Base-by-base conservation (phyloP, 2,888 invertebrate species). In the Lottia gigantea region DNA sequence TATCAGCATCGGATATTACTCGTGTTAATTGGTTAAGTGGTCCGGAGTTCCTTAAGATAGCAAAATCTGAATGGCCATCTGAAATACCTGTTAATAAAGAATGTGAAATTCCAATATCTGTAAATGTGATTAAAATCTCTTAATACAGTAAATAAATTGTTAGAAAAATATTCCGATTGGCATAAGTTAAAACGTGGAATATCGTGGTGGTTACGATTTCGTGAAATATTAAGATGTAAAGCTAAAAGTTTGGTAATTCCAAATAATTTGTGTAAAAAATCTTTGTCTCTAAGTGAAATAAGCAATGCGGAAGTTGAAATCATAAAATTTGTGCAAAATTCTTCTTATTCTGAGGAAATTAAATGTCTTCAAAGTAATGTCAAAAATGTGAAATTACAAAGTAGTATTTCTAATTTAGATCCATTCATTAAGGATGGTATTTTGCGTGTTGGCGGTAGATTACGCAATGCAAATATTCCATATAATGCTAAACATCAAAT, bases 401-500 rank as follows among this genome's bases (percentile, higher is more conserved):
- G 49, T 49, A 19, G 19, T n/a, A 49, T 49, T 19, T 49, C 49
- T 12, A 66, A 49, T 25, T 55, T 66, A 25, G 66, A 66, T 47
- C 66, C 66, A 25, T 46, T 66, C 7, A 11, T 55, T 14, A 23
- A 16, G 15, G 31, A 66, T 49, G 68, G 47, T 23, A 23, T 64
- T 47, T 25, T 68, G 25, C 7, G 55, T 23, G 64, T 64, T 14
- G 68, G 67, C 7, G 67, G 71, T 26, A 26, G 71, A 8, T 31
- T 71, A 7, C 19, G 26, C 19, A 47, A 23, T 11, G 47, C 67
- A 7, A 16, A 23, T 16, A 26, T 71, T 2, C 40, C 25, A 3
- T 62, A 23, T 46, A 63, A 67, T 49, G n/a, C 14, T 12, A 71
- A 67, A 19, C 71, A 71, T 55, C 71, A 31, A 26, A 15, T 67